Evolutionary conservation across 1,140 invertebrate genomes (phyloP).

Genomic region (Venturia canescens): DNA sequence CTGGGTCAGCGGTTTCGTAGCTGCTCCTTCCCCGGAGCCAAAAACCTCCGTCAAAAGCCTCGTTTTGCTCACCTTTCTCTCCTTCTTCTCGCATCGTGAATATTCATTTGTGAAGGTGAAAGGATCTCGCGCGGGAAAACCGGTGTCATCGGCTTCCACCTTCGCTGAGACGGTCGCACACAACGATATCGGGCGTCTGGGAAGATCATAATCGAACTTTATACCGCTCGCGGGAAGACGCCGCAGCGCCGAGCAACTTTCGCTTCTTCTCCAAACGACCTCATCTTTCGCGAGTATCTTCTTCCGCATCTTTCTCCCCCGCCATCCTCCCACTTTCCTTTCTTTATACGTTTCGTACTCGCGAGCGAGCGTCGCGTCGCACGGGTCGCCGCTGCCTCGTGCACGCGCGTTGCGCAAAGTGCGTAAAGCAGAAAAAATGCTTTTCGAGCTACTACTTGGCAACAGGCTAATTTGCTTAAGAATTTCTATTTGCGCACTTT

Average conservation of each 20-base stretch:
- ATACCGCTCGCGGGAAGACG: background rate
- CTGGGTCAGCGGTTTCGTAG: background rate
- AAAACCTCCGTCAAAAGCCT: background rate
- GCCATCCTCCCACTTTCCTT: background rate
- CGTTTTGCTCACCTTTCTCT: background rate
- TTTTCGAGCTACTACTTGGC: background rate
- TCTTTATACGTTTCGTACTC: background rate
- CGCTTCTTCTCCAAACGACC: background rate
- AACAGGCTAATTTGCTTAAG: background rate
- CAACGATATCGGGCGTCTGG: background rate
- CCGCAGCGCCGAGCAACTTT: background rate
- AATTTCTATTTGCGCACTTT: slow-evolving; percentile 16
- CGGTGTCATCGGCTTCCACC: background rate
- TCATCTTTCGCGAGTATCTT: background rate
- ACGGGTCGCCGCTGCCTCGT: background rate
- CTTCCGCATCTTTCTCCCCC: background rate
- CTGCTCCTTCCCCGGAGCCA: background rate
- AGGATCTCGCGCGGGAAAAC: background rate
- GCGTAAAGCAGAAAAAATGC: slow-evolving; percentile 6
- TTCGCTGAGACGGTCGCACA: background rate
- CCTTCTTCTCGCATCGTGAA: background rate
- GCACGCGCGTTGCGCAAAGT: background rate
- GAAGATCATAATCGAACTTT: slow-evolving; percentile 15
- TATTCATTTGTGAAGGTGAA: background rate
- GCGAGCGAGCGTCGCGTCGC: background rate